Evolutionary conservation across 2,888 invertebrate species (phyloP).

Genomic region (Barypeithes pellucidus): DNA sequence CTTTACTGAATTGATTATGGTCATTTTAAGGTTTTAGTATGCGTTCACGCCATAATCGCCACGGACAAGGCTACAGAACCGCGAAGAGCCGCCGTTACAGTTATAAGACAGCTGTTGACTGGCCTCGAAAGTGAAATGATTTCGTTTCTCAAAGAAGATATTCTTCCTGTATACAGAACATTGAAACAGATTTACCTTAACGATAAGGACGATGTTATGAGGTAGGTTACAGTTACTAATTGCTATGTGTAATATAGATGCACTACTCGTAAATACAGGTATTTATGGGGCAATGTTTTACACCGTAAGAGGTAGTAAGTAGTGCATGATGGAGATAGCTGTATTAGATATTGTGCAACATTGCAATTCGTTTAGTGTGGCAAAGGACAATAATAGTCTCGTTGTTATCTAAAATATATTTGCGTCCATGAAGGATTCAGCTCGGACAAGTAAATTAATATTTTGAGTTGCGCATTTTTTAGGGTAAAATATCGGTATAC

Average conservation of each 20-base stretch:
- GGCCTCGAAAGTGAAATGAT: slow-evolving; percentile 83
- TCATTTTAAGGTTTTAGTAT: slow-evolving; percentile 77
- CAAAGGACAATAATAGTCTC: no score
- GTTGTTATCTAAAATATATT: no score
- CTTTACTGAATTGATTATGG: slow-evolving; percentile 24
- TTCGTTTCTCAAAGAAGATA: slow-evolving; percentile 77
- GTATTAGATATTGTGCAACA: neutral
- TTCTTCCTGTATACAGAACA: slow-evolving; percentile 81
- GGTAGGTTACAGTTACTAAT: slow-evolving; percentile 66
- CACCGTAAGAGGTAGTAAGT: slow-evolving; percentile 18
- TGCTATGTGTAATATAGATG: slow-evolving; percentile 9
- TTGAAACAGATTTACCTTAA: slow-evolving; percentile 78
- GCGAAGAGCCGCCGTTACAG: slow-evolving; percentile 84
- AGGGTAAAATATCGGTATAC: no score
- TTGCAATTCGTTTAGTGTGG: no score
- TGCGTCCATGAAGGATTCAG: no score
- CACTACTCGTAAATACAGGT: slow-evolving; percentile 14
- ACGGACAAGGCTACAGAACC: slow-evolving; percentile 83
- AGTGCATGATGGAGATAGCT: neutral
- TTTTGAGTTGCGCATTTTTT: no score
- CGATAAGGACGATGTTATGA: slow-evolving; percentile 80
- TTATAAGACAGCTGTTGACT: slow-evolving; percentile 82
- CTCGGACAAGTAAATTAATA: no score
- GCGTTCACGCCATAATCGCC: slow-evolving; percentile 79
- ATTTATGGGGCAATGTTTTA: slow-evolving; percentile 5